Evolutionary conservation across 2,888 invertebrate species (phyloP).

Genomic region (Holacanthella duospinosa): DNA sequence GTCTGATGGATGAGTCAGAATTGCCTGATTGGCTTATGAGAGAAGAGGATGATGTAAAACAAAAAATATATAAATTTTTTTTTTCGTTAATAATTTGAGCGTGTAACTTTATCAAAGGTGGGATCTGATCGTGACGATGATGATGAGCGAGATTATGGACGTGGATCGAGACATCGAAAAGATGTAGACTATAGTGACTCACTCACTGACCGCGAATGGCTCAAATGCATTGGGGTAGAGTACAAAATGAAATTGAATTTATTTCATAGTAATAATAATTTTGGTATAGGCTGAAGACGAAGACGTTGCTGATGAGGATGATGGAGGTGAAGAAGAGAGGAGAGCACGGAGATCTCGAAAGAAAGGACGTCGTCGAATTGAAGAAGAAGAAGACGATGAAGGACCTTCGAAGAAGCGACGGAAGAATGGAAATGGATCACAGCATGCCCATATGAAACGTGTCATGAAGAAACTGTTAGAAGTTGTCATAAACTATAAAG

Average conservation of each 20-base stretch:
- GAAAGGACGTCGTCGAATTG: conserved; percentile 9
- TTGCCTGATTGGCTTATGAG: conserved; percentile 90
- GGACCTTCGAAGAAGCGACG: not conserved
- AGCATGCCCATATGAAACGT: not conserved
- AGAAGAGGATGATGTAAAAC: conserved; percentile 76
- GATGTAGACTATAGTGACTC: conserved; percentile 97
- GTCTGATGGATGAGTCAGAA: conserved; percentile 87
- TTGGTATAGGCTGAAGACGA: conserved; percentile 36
- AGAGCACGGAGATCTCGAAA: conserved; percentile 10
- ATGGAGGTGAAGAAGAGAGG: conserved; percentile 3
- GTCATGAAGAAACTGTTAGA: not conserved
- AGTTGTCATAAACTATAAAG: not conserved
- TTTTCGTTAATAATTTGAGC: not conserved
- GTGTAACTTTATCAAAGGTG: not conserved
- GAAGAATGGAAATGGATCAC: not conserved
- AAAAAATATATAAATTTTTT: not conserved
- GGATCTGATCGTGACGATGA: conserved; percentile 49
- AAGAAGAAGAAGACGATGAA: conserved; percentile 46
- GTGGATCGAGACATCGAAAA: conserved; percentile 85
- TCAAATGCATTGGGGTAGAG: conserved; percentile 55
- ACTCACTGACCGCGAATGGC: conserved; percentile 94
- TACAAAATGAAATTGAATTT: not conserved
- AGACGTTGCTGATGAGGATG: conserved; percentile 47
- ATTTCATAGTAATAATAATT: not conserved
- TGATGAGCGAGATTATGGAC: conserved; percentile 66